Percentiles rank a stretch among this genome's conserved stretches.
Evolutionary conservation across 2,888 invertebrate species (phyloP).

Genomic region (Plemyria rubiginata): DNA sequence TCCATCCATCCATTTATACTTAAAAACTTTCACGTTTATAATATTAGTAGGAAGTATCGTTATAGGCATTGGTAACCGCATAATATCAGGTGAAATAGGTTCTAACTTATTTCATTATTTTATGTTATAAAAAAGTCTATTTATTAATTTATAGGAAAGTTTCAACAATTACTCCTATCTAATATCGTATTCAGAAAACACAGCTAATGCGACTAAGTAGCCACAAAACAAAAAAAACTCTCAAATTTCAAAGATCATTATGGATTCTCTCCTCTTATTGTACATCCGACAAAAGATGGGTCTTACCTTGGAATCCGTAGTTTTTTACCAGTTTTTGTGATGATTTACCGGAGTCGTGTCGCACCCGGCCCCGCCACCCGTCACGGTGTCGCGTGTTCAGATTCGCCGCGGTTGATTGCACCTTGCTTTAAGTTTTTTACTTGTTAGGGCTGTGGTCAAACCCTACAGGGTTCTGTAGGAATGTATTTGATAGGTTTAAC

Average conservation of each 20-base stretch:
- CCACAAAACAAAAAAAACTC: conserved; percentile 4
- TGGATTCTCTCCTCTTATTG: conserved; percentile 18
- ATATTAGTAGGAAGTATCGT: no score
- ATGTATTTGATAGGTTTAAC: neutral
- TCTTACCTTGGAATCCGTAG: conserved; percentile 16
- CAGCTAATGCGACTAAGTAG: neutral
- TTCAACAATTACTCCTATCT: no score
- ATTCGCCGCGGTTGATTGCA: conserved; percentile 74
- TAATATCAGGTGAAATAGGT: no score
- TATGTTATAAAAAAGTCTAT: no score
- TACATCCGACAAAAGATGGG: conserved; percentile 9
- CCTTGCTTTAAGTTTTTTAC: conserved; percentile 64
- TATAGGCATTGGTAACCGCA: no score
- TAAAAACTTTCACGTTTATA: no score
- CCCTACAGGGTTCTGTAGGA: conserved; percentile 55
- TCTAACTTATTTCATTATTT: no score
- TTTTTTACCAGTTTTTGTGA: conserved; percentile 18
- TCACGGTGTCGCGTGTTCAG: conserved; percentile 80
- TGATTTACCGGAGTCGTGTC: conserved; percentile 56
- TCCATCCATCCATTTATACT: no score
- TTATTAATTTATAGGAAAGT: no score
- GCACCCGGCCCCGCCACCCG: conserved; percentile 57
- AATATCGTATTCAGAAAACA: no score
- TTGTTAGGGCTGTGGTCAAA: conserved; percentile 41
- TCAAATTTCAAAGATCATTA: conserved; percentile 21